Percentiles rank a stretch among this genome's conserved stretches.
Conservation (phyloP, 2,888 invertebrate species). For the Stegophylla sp. region DNA sequence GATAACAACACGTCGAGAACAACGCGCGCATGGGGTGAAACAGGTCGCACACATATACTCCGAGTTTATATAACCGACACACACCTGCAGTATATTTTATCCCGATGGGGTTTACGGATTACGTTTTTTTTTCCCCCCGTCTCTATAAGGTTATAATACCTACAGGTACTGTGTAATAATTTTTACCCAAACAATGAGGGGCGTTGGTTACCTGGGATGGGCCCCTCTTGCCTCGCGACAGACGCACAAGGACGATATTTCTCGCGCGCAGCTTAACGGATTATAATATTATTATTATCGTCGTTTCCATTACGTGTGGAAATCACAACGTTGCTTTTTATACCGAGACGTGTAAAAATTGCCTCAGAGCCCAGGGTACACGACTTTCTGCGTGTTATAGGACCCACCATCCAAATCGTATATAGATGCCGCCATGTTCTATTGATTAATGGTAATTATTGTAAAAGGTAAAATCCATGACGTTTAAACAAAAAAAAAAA, state of each 20-base stretch:
- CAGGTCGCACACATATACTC: neutral
- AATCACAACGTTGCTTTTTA: no score
- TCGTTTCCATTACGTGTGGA: no score
- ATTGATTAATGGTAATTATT: conserved; percentile 15
- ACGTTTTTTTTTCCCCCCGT: neutral
- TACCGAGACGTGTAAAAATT: no score
- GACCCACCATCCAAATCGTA: neutral
- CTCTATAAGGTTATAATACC: neutral
- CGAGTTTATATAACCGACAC: neutral
- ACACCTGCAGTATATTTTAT: neutral
- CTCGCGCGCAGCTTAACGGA: neutral
- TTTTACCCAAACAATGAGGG: conserved; percentile 5
- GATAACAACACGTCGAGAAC: neutral
- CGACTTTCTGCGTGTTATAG: neutral
- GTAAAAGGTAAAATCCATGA: neutral
- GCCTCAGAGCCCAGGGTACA: no score
- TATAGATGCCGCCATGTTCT: no score
- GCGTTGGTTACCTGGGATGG: conserved; percentile 14
- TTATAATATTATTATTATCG: neutral
- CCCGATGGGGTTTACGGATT: neutral
- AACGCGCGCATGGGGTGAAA: neutral
- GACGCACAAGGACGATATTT: neutral
- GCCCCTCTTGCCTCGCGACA: neutral
- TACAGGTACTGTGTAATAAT: no score
- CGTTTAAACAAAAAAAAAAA: neutral